phyloP scores from a whole-genome alignment of 2,113 vertebrate species.

The Perognathus longimembris region DNA sequence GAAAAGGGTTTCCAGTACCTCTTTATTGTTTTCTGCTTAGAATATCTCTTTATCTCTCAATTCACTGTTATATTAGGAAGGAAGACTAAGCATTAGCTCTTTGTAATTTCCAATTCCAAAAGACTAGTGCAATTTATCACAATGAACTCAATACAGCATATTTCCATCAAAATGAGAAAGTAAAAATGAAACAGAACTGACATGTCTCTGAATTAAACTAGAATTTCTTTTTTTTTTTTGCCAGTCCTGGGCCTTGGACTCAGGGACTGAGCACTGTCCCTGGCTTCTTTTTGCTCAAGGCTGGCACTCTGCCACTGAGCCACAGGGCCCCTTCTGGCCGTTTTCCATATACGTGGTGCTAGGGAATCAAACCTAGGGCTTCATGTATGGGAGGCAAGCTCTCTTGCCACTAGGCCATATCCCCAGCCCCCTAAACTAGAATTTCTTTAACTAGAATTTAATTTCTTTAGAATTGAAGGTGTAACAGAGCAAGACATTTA shows the following conservation, averaged over 20 bases:
- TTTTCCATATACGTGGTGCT: too few species aligned
- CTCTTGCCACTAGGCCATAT: too few species aligned
- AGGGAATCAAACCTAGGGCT: too few species aligned
- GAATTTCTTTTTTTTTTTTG: too few species aligned
- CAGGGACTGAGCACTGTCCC: too few species aligned
- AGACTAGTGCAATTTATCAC: constrained; percentile 15
- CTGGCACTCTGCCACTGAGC: too few species aligned
- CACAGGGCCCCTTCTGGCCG: too few species aligned
- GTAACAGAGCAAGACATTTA: neutral
- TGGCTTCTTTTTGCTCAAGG: too few species aligned
- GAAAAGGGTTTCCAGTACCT: neutral
- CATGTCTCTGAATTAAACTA: neutral
- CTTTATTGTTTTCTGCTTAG: neutral
- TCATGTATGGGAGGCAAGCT: too few species aligned
- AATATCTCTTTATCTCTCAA: constrained; percentile 36
- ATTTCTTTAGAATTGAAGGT: too few species aligned
- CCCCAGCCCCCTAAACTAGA: too few species aligned
- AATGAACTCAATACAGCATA: neutral
- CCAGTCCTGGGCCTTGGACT: too few species aligned
- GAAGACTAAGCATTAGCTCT: constrained; percentile 9
- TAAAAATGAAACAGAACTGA: constrained; percentile 34
- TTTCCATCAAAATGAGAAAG: constrained; percentile 42
- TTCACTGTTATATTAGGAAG: constrained; percentile 8
- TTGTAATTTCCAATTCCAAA: constrained; percentile 8
- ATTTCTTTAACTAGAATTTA: neutral